These are phyloP conservation scores for Ectemnius lituratus DNA, from an alignment of 2,888 invertebrate genomes.

Conservation along the genomic window DNA sequence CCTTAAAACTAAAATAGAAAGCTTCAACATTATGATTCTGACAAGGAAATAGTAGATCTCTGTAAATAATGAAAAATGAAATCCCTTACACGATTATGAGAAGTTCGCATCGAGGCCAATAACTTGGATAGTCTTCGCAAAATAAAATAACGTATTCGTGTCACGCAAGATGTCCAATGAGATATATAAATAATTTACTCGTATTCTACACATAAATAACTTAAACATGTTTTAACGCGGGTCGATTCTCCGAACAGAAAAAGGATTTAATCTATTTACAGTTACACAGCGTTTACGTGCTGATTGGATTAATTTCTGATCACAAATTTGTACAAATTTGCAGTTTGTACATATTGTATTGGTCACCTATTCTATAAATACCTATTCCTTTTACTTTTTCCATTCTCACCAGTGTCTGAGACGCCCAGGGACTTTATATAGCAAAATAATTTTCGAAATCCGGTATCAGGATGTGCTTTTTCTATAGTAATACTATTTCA, in stretches of 20 bases:
- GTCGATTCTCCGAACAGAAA: slow-evolving; percentile 37
- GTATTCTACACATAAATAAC: slow-evolving; percentile 45
- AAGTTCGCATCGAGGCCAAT: slow-evolving; percentile 12
- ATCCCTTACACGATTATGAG: background rate
- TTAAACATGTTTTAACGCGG: slow-evolving; percentile 50
- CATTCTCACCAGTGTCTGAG: slow-evolving; percentile 44
- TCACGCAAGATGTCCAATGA: slow-evolving; percentile 38
- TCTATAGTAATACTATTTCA: slow-evolving; percentile 28
- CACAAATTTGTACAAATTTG: slow-evolving; percentile 62
- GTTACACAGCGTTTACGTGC: slow-evolving; percentile 37
- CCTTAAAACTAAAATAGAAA: slow-evolving; percentile 29
- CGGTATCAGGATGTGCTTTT: slow-evolving; percentile 38
- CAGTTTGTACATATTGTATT: slow-evolving; percentile 56
- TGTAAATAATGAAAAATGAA: slow-evolving; percentile 21
- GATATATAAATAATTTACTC: slow-evolving; percentile 55
- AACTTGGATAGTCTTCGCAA: slow-evolving; percentile 25
- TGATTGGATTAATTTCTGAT: slow-evolving; percentile 52
- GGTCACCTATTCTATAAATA: slow-evolving; percentile 61
- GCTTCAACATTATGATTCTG: slow-evolving; percentile 24
- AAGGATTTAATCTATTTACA: slow-evolving; percentile 58
- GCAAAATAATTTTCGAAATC: slow-evolving; percentile 59
- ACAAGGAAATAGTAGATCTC: slow-evolving; percentile 25
- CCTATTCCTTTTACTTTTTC: slow-evolving; percentile 36
- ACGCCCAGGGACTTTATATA: slow-evolving; percentile 50
- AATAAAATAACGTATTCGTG: slow-evolving; percentile 29